Evolutionary conservation across 2,113 vertebrate species (phyloP), one percentile per base, ranked within the genome.

Genomic region (Poecile atricapillus): DNA sequence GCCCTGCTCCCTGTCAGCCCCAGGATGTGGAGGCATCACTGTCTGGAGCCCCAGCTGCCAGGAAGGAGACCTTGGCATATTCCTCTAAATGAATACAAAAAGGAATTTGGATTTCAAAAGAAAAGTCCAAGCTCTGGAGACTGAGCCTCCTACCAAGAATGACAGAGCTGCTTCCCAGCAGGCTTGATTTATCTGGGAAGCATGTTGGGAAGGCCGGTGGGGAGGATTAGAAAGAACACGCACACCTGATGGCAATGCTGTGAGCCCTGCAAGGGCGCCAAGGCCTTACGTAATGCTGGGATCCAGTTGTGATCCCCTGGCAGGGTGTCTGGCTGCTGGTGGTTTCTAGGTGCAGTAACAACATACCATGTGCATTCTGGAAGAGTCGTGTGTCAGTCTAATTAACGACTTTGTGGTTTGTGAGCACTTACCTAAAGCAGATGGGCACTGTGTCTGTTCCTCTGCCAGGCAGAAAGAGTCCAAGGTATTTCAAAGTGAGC

Each of bases 341-440:
- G 83, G 56, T 92, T 95, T 86, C 7, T 33, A 82, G 95, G 92
- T 69, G 95, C 93, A 94, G n/a, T 44, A 94, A 91, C 74, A 94
- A 75, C 93, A 94, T 30, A 90, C 90, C 87, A 3, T 86, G 83
- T 86, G 87, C 82, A 74, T 76, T 79, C 94, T 93, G 96, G 75
- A 89, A 95, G 83, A 97, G 95, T 95, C 97, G 83, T 97, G 97
- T 97, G 97, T 95, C 96, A 94, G 89, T 75, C 95, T 95, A 95
- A 97, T 97, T 97, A 97, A 96, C 74, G 84, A 94, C 97, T 96
- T 90, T 94, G 97, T 90, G 95, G 95, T 96, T 97, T 96, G 83
- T 33, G 89, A 96, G 93, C 90, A 91, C 76, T 96, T 94, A 97
- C 84, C 92, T 84, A 52, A 77, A 97, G 93, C 96, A 96, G 97